Percentiles rank a stretch among this genome's conserved stretches.
Evolutionary conservation across 1,140 invertebrate genomes (phyloP).

Genomic region (Ridgeia piscesae): DNA sequence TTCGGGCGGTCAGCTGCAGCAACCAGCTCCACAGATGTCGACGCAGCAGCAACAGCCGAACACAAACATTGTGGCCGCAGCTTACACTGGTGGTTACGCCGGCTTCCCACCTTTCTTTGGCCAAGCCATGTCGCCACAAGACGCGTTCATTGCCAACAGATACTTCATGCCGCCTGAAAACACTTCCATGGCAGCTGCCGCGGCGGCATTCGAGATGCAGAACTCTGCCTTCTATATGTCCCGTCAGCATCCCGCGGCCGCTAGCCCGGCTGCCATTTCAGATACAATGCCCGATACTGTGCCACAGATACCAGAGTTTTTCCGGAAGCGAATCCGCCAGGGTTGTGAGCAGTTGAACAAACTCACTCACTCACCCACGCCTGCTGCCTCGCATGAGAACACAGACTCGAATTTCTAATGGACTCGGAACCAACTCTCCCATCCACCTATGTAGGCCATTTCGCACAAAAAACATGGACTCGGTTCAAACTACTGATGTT

Average conservation of each 20-base stretch:
- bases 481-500: neutral
- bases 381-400: neutral
- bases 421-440: neutral
- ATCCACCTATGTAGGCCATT: too few species aligned
- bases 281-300: neutral
- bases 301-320: neutral
- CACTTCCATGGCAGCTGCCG: neutral
- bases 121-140: neutral
- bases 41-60: neutral
- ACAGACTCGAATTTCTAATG: neutral
- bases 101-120: neutral
- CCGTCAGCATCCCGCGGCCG: neutral
- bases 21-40: neutral
- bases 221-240: neutral
- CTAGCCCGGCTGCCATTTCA: neutral
- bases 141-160: neutral
- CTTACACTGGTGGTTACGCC: neutral
- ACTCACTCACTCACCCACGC: neutral
- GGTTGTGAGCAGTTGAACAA: constrained; percentile 8
- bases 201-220: neutral
- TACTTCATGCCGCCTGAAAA: neutral
- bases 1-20: neutral
- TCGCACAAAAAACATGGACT: too few species aligned
- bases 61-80: neutral
- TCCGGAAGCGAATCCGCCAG: constrained; percentile 5